Conservation (phyloP, 2,797 vertebrate genomes). For the Neostethus bicornis region DNA sequence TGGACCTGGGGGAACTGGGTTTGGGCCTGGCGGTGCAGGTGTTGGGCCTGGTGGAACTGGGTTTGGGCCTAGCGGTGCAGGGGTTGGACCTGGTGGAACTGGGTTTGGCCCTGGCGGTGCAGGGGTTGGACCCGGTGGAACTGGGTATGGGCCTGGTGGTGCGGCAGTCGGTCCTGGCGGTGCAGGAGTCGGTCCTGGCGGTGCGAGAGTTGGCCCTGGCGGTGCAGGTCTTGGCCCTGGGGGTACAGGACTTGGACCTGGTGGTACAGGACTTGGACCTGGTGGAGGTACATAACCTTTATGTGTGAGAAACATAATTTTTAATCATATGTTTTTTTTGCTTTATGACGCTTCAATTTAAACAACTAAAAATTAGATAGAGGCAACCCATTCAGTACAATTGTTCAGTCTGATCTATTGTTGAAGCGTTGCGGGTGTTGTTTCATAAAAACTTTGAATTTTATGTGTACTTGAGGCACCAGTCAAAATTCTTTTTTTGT, state of each 20-base stretch:
- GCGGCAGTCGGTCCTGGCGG: conserved; percentile 39
- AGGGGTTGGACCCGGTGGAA: too few relatives aligned
- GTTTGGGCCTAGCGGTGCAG: conserved; percentile 21
- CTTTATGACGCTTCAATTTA: too few relatives aligned
- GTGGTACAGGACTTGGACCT: conserved; percentile 24
- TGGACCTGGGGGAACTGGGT: conserved; percentile 23
- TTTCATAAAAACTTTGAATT: too few relatives aligned
- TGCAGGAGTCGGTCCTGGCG: conserved; percentile 33
- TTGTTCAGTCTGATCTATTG: neutral
- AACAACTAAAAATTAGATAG: too few relatives aligned
- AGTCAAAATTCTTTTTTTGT: conserved; percentile 15
- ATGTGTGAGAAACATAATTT: neutral
- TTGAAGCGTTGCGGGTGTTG: neutral
- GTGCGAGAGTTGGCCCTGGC: conserved; percentile 1
- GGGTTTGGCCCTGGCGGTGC: too few relatives aligned
- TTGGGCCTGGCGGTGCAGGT: conserved; percentile 34
- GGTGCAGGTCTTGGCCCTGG: conserved; percentile 2
- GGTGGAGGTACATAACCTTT: conserved; percentile 17
- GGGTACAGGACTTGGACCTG: conserved; percentile 11
- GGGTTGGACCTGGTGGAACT: conserved; percentile 26
- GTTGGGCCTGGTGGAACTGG: conserved; percentile 23
- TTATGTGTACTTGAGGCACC: neutral
- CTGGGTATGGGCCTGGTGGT: conserved; percentile 39
- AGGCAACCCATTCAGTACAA: neutral
- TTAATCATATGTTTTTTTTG: too few relatives aligned